Percentiles rank a stretch among this genome's conserved stretches.
Evolutionary conservation across 2,888 invertebrate species (phyloP).

Genomic region (Sphecodes monilicornis): DNA sequence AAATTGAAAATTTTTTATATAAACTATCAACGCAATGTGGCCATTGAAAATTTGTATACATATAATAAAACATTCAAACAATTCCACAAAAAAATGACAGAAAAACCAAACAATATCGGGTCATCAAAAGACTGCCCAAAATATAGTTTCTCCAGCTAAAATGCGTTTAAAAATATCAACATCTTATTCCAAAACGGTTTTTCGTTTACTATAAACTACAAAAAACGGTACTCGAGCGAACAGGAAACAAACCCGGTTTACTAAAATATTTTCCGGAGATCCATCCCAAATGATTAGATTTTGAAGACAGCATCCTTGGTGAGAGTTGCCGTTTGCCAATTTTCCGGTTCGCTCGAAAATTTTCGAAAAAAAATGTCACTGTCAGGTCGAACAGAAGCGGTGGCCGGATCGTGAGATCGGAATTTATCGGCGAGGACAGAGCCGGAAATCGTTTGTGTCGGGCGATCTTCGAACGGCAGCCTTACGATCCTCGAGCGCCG

Average conservation of each 20-base stretch:
- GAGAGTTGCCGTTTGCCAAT: not conserved
- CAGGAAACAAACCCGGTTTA: not conserved
- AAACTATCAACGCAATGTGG: too few relatives aligned
- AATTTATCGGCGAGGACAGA: slow-evolving; percentile 19
- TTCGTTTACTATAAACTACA: not conserved
- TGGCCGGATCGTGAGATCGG: slow-evolving; percentile 8
- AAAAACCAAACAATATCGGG: too few relatives aligned
- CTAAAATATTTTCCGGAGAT: not conserved
- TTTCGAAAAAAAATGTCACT: not conserved
- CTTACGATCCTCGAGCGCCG: slow-evolving; percentile 53
- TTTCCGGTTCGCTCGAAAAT: not conserved
- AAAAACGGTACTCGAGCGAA: not conserved
- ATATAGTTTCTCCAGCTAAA: not conserved
- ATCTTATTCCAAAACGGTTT: not conserved
- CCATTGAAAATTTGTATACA: too few relatives aligned
- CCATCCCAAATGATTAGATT: not conserved
- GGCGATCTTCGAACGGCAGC: slow-evolving; percentile 23
- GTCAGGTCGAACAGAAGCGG: not conserved
- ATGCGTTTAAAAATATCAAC: not conserved
- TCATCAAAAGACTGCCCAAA: too few relatives aligned
- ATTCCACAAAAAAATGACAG: too few relatives aligned
- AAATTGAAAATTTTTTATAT: too few relatives aligned
- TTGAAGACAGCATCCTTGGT: not conserved
- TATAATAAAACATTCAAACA: too few relatives aligned
- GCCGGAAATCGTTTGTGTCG: slow-evolving; percentile 18